Conservation (phyloP, 2,797 vertebrate species). For the Gorsachius magnificus region DNA sequence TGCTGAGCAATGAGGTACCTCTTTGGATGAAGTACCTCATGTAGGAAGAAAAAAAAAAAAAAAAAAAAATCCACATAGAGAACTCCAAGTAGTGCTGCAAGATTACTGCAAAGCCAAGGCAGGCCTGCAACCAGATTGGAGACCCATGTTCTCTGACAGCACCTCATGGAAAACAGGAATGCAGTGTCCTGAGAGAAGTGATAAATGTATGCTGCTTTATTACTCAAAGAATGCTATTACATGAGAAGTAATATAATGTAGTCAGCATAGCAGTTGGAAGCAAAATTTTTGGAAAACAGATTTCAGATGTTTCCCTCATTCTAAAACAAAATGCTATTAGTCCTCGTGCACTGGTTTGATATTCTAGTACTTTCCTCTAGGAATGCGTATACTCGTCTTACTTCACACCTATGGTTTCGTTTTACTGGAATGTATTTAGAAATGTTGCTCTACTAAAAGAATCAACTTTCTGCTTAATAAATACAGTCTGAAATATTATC, state of each 20-base stretch:
- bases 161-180: background rate
- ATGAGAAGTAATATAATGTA: background rate
- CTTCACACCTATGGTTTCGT: background rate
- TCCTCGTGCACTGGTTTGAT: background rate
- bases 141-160: background rate
- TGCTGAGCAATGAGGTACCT: slow-evolving; percentile 38
- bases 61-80: background rate
- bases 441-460: background rate
- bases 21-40: slow-evolving; percentile 13
- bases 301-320: background rate
- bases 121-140: background rate
- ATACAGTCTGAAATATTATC: background rate
- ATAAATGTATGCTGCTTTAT: background rate
- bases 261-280: background rate
- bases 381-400: background rate
- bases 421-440: background rate
- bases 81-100: slow-evolving; percentile 7
- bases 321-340: background rate
- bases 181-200: background rate
- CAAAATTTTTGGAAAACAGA: background rate
- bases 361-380: background rate
- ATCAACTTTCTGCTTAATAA: background rate
- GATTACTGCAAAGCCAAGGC: background rate
- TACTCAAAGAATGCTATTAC: background rate
- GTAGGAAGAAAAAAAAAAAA: background rate